Evolutionary conservation across 2,797 vertebrate species (phyloP).

Genomic region (Sebastes cheni): DNA sequence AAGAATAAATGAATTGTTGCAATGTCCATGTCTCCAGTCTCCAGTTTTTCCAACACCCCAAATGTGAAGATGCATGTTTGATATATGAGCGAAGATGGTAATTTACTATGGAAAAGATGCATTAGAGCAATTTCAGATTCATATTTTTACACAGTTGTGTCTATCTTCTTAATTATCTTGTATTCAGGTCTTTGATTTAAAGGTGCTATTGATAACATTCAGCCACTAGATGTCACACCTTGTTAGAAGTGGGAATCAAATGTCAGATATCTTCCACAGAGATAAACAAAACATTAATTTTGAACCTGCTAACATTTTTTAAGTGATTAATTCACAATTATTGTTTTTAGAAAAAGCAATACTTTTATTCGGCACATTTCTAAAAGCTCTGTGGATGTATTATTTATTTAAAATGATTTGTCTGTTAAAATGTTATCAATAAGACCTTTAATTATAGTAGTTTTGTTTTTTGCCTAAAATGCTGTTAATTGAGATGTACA

Average conservation of each 20-base stretch:
- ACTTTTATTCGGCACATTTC: too few relatives aligned
- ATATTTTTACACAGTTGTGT: neutral
- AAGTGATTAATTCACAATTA: too few relatives aligned
- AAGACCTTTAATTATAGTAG: neutral
- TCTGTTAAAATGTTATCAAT: too few relatives aligned
- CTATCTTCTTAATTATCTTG: neutral
- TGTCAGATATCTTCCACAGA: too few relatives aligned
- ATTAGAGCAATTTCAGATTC: neutral
- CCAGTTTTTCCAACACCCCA: neutral
- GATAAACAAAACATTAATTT: too few relatives aligned
- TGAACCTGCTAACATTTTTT: too few relatives aligned
- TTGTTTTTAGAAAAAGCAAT: too few relatives aligned
- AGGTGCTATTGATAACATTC: neutral
- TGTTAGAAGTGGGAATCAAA: too few relatives aligned
- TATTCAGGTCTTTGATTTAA: neutral
- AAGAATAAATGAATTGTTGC: constrained; percentile 51
- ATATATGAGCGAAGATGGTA: neutral
- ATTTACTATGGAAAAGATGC: neutral
- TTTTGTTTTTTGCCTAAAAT: neutral
- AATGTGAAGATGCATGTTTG: neutral
- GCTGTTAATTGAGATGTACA: neutral
- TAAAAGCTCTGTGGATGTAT: too few relatives aligned
- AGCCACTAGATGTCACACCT: too few relatives aligned
- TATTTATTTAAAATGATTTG: too few relatives aligned
- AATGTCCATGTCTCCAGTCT: neutral